Percentiles rank a stretch among this genome's conserved stretches.
Evolutionary conservation across 2,113 vertebrate species (phyloP).

Genomic region (Phodopus roborovskii): DNA sequence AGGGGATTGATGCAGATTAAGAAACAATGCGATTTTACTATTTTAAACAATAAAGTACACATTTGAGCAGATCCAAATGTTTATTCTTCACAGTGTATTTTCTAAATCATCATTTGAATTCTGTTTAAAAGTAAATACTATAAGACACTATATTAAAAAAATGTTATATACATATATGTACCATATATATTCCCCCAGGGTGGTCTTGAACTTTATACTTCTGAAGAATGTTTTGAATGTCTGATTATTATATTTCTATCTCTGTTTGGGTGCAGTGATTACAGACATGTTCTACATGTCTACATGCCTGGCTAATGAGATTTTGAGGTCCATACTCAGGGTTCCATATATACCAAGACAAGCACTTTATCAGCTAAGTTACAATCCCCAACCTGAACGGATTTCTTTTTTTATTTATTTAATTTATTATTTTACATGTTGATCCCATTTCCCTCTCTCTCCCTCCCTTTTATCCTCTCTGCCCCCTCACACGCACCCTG

Average conservation of each 20-base stretch:
- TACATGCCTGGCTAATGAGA: neutral
- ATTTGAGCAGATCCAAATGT: slow-evolving; percentile 10
- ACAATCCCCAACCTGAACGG: neutral
- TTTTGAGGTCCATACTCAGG: neutral
- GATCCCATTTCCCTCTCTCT: too few species aligned
- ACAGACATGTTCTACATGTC: neutral
- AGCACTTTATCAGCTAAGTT: too few species aligned
- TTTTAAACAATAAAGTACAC: neutral
- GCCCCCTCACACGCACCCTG: too few species aligned
- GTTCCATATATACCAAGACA: neutral
- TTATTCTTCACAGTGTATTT: slow-evolving; percentile 35
- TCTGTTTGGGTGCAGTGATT: neutral
- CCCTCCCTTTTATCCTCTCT: too few species aligned
- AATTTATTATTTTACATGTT: too few species aligned
- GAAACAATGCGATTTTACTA: slow-evolving; percentile 8
- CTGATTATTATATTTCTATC: neutral
- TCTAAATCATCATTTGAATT: neutral
- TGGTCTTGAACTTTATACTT: neutral
- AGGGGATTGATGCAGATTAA: slow-evolving; percentile 7
- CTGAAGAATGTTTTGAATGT: neutral
- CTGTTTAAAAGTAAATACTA: neutral
- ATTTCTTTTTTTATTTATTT: too few species aligned
- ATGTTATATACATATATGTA: neutral
- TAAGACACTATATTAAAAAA: neutral
- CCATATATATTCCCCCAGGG: neutral